Conservation (phyloP, 2,797 vertebrate species). For the Xiphophorus birchmanni region DNA sequence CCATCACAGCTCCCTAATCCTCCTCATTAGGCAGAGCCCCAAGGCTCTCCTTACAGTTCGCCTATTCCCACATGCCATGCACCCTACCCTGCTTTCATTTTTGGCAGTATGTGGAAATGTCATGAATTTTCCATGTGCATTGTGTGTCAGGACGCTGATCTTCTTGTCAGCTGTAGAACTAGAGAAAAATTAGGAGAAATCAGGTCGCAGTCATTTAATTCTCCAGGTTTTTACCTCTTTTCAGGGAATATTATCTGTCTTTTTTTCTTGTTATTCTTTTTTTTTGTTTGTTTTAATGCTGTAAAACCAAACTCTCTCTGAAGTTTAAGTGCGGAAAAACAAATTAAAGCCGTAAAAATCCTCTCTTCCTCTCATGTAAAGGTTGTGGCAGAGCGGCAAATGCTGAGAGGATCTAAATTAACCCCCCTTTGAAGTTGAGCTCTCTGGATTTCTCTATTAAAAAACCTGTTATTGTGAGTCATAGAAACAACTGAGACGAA, state of each 20-base stretch:
- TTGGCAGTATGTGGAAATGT: conserved; percentile 55
- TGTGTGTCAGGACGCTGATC: conserved; percentile 54
- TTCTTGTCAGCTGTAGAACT: conserved; percentile 52
- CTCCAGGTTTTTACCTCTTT: conserved; percentile 23
- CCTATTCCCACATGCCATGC: conserved; percentile 63
- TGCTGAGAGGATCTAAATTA: conserved; percentile 54
- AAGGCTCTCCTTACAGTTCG: conserved; percentile 66
- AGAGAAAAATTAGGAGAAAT: not conserved
- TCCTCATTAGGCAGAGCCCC: conserved; percentile 69
- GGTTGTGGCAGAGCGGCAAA: conserved; percentile 38
- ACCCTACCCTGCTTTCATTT: conserved; percentile 67
- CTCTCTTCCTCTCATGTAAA: conserved; percentile 32
- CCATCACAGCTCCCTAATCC: conserved; percentile 70
- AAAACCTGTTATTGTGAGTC: conserved; percentile 43
- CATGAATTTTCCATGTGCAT: conserved; percentile 66
- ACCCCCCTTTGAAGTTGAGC: conserved; percentile 61
- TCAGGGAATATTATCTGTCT: conserved; percentile 17
- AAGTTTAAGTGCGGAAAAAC: conserved; percentile 22
- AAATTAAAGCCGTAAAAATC: conserved; percentile 43
- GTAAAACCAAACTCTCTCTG: conserved; percentile 10
- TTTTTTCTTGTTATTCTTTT: conserved; percentile 34
- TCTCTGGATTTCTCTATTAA: conserved; percentile 50
- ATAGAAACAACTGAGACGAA: conserved; percentile 57
- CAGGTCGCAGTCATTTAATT: conserved; percentile 12
- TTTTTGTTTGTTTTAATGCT: conserved; percentile 22